Conservation (phyloP, 1,140 invertebrate species). For the Pristionchus pacificus region DNA sequence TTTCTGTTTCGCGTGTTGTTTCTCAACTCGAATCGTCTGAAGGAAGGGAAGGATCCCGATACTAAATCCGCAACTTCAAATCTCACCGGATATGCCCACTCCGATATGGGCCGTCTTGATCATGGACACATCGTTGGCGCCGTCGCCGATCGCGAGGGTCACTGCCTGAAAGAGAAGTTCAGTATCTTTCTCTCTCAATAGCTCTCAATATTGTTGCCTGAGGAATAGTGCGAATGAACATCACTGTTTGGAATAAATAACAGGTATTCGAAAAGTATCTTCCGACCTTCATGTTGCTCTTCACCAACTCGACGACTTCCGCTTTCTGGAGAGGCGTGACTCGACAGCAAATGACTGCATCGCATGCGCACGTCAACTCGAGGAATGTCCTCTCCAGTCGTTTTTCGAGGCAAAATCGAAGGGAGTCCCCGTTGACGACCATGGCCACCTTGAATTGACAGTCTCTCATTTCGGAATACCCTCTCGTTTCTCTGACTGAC, state of each 20-base stretch:
- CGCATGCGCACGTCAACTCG: constrained; percentile 66
- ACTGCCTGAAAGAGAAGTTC: constrained; percentile 72
- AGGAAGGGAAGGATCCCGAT: too few relatives aligned
- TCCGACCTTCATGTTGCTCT: constrained; percentile 68
- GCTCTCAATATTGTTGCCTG: too few relatives aligned
- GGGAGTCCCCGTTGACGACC: constrained; percentile 92
- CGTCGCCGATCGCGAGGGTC: constrained; percentile 87
- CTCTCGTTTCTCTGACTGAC: too few relatives aligned
- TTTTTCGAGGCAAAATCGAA: constrained; percentile 83
- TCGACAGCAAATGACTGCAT: constrained; percentile 88
- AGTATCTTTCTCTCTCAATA: too few relatives aligned
- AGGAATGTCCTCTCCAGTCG: constrained; percentile 78
- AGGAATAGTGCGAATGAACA: too few relatives aligned
- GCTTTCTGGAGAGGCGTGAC: constrained; percentile 97
- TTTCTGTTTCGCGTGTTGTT: too few relatives aligned
- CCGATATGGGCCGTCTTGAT: constrained; percentile 99
- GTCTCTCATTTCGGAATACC: too few relatives aligned
- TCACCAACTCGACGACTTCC: constrained; percentile 87
- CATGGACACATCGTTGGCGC: constrained; percentile 99
- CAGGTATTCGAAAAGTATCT: too few relatives aligned
- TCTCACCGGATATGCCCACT: constrained; percentile 61
- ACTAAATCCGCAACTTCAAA: too few relatives aligned
- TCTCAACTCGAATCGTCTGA: too few relatives aligned
- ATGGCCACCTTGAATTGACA: too few relatives aligned
- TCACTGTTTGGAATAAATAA: too few relatives aligned